A percentile compares a stretch with the other conserved stretches of the same genome.
These are phyloP conservation scores for Dolichomitus sp. DNA, from an alignment of 2,888 invertebrate species.

Conservation along the genomic window DNA sequence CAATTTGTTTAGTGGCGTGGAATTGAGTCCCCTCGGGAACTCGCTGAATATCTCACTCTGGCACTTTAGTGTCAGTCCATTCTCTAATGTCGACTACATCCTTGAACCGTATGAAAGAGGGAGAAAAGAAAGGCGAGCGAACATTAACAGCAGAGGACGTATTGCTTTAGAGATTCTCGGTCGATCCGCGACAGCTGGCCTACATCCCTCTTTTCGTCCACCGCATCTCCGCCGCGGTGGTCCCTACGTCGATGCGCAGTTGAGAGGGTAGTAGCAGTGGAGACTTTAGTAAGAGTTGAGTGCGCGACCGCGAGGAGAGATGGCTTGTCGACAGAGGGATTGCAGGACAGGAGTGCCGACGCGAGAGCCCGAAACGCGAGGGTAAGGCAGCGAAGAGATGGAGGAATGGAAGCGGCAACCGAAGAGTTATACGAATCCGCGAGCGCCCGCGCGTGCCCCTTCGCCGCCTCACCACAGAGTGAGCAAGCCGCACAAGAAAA, in stretches of 20 bases:
- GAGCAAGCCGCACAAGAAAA: slow-evolving; percentile 35
- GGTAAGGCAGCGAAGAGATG: slow-evolving; percentile 43
- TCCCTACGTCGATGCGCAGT: slow-evolving; percentile 29
- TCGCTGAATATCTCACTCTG: slow-evolving; percentile 22
- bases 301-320: slow-evolving; percentile 35
- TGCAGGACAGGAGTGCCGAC: slow-evolving; percentile 47
- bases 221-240: slow-evolving; percentile 26
- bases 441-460: slow-evolving; percentile 13
- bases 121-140: slow-evolving; percentile 39
- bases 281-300: slow-evolving; percentile 18
- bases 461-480: slow-evolving; percentile 38
- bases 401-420: slow-evolving; percentile 62
- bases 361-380: slow-evolving; percentile 56
- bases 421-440: slow-evolving; percentile 57
- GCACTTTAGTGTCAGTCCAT: slow-evolving; percentile 9
- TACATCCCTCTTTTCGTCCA: slow-evolving; percentile 62
- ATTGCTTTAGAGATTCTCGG: slow-evolving; percentile 68
- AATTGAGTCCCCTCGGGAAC: not conserved
- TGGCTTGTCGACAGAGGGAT: slow-evolving; percentile 48
- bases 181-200: slow-evolving; percentile 71
- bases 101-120: not conserved
- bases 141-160: slow-evolving; percentile 54
- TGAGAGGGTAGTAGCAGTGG: slow-evolving; percentile 16
- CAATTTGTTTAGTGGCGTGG: not conserved
- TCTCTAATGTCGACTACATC: not conserved